Evolutionary conservation across 23 tunicate species (phyloP).

Genomic region (Ascidia mentula): DNA sequence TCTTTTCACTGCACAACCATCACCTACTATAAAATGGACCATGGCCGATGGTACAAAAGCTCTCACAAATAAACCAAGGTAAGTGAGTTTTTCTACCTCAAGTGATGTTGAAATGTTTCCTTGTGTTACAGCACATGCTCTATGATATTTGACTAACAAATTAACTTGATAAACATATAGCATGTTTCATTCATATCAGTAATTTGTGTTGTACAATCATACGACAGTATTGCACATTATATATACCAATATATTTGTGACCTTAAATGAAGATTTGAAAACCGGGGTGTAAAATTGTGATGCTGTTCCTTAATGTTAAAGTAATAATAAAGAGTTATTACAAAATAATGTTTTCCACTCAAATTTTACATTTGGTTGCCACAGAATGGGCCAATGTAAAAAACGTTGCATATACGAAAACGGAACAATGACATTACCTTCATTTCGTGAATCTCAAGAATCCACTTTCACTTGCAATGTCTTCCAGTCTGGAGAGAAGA

Average conservation of each 20-base stretch:
- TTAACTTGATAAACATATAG: no score
- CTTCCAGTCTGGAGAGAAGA: not conserved
- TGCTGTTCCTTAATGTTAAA: no score
- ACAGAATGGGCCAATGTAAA: slow-evolving; percentile 13
- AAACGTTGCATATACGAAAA: slow-evolving; percentile 21
- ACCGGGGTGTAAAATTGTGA: no score
- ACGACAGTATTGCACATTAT: no score
- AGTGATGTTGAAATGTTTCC: no score
- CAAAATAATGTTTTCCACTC: not conserved
- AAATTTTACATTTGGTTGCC: not conserved
- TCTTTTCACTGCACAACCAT: slow-evolving; percentile 17
- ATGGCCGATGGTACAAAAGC: not conserved
- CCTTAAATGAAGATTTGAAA: no score
- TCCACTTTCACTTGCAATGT: slow-evolving; percentile 30
- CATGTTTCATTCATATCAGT: no score
- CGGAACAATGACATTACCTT: slow-evolving; percentile 23
- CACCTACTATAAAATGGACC: slow-evolving; percentile 29
- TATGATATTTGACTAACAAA: no score
- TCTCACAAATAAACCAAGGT: slow-evolving; percentile 31
- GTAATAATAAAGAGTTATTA: no score
- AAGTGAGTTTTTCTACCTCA: not conserved
- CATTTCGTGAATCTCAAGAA: slow-evolving; percentile 5
- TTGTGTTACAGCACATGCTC: no score
- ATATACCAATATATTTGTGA: no score
- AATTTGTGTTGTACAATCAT: no score